These are phyloP conservation scores for Plectus sambesii DNA, from an alignment of 1,140 invertebrate genomes.

Conservation along the genomic window DNA sequence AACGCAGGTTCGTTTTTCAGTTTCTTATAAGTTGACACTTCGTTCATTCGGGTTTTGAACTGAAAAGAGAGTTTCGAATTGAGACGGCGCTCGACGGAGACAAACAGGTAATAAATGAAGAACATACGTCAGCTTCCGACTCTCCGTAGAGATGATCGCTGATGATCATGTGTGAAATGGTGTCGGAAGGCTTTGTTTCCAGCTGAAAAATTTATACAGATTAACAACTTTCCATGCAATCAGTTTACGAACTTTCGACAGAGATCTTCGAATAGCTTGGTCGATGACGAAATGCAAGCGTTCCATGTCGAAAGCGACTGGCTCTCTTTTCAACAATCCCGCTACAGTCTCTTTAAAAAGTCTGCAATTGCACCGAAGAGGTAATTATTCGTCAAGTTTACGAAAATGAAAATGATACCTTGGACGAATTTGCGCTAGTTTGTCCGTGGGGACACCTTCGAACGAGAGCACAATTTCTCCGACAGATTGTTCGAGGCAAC, in stretches of 20 bases:
- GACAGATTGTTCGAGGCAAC: slow-evolving; percentile 11
- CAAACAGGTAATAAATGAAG: slow-evolving; percentile 15
- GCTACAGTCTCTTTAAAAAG: slow-evolving; percentile 29
- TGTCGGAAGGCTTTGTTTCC: slow-evolving; percentile 64
- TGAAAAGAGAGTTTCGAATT: slow-evolving; percentile 47
- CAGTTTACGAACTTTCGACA: slow-evolving; percentile 32
- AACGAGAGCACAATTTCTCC: slow-evolving; percentile 59
- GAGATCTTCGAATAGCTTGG: slow-evolving; percentile 57
- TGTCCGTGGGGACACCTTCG: slow-evolving; percentile 62
- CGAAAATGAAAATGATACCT: slow-evolving; percentile 45
- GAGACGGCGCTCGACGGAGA: slow-evolving; percentile 13
- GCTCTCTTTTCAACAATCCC: slow-evolving; percentile 12
- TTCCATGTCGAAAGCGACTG: slow-evolving; percentile 61
- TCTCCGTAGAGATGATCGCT: slow-evolving; percentile 70
- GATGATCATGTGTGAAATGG: slow-evolving; percentile 63
- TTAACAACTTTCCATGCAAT: slow-evolving; percentile 14
- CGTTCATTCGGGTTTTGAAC: slow-evolving; percentile 62
- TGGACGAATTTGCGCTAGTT: slow-evolving; percentile 56
- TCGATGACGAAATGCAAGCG: slow-evolving; percentile 62
- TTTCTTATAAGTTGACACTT: slow-evolving; percentile 55
- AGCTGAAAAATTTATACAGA: slow-evolving; percentile 47
- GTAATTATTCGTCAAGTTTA: slow-evolving; percentile 37
- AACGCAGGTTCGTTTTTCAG: slow-evolving; percentile 55
- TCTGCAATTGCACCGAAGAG: slow-evolving; percentile 2
- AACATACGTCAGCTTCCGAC: slow-evolving; percentile 60